Conservation (phyloP, 30 jellyfish, hydroid and myxozoan species). For the Aurelia aurita region DNA sequence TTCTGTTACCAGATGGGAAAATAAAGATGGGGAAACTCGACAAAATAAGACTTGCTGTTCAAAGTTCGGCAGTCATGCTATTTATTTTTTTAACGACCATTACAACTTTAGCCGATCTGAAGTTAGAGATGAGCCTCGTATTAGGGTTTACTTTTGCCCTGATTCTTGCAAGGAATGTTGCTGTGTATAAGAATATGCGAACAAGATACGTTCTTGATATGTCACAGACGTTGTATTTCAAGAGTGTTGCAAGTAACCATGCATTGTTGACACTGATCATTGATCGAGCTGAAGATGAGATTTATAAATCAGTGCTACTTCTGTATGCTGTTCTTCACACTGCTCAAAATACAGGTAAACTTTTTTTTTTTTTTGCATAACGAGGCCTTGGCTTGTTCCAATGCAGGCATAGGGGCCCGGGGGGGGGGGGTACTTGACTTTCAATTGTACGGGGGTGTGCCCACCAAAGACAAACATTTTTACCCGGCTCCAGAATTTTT, state of each 20-base stretch:
- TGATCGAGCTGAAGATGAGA: slow-evolving; percentile 90
- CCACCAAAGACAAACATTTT: no score
- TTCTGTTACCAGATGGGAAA: slow-evolving; percentile 79
- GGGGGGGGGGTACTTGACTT: no score
- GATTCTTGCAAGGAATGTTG: slow-evolving; percentile 39
- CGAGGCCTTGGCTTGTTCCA: no score
- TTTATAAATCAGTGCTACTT: slow-evolving; percentile 60
- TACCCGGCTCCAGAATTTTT: no score
- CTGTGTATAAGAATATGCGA: slow-evolving; percentile 57
- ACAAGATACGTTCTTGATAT: slow-evolving; percentile 42
- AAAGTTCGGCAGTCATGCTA: slow-evolving; percentile 17
- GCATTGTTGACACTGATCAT: slow-evolving; percentile 77
- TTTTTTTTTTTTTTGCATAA: no score
- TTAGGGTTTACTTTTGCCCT: slow-evolving; percentile 16
- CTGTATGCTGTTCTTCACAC: slow-evolving; percentile 25
- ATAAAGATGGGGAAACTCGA: slow-evolving; percentile 61
- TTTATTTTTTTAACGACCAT: slow-evolving; percentile 51
- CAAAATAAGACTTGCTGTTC: slow-evolving; percentile 56
- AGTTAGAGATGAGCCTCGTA: slow-evolving; percentile 40
- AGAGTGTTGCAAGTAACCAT: slow-evolving; percentile 71
- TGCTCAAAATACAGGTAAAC: background rate
- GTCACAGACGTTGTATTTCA: slow-evolving; percentile 85
- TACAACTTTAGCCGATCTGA: slow-evolving; percentile 39
- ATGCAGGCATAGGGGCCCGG: no score
- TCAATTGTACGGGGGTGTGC: no score